A percentile compares a stretch with the other conserved stretches of the same genome.
Conservation (phyloP, 2,888 invertebrate species). For the Rhyacophila evoluta region DNA sequence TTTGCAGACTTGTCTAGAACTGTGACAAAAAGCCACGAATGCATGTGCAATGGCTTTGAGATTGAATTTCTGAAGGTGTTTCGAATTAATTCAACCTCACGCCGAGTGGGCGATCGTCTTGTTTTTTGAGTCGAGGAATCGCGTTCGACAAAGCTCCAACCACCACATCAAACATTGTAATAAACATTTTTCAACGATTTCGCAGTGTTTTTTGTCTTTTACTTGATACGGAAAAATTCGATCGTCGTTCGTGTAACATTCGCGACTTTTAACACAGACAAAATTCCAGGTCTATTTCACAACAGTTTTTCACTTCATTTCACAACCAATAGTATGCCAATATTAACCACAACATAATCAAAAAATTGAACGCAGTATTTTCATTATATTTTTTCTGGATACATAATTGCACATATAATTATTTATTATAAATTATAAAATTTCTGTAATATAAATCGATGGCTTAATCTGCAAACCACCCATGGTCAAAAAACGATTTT, state of each 20-base stretch:
- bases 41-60: conserved; percentile 2
- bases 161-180: conserved; percentile 38
- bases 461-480: too few relatives aligned
- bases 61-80: conserved; percentile 39
- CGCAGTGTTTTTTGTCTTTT: conserved; percentile 16
- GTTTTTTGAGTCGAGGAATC: conserved; percentile 14
- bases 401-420: too few relatives aligned
- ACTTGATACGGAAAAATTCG: conserved; percentile 15
- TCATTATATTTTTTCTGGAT: too few relatives aligned
- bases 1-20: background rate
- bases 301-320: background rate
- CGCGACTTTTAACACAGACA: background rate
- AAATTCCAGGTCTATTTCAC: background rate
- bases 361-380: too few relatives aligned
- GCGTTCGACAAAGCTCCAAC: conserved; percentile 12
- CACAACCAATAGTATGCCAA: too few relatives aligned
- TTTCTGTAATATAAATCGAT: too few relatives aligned
- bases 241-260: background rate
- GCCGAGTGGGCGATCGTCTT: background rate
- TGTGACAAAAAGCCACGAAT: background rate
- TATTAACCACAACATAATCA: too few relatives aligned
- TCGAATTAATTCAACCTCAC: conserved; percentile 36
- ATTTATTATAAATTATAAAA: too few relatives aligned
- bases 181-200: conserved; percentile 42
- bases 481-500: too few relatives aligned